Base-by-base conservation (phyloP, 1,140 invertebrate genomes). In the Hesperophylax magnus region DNA sequence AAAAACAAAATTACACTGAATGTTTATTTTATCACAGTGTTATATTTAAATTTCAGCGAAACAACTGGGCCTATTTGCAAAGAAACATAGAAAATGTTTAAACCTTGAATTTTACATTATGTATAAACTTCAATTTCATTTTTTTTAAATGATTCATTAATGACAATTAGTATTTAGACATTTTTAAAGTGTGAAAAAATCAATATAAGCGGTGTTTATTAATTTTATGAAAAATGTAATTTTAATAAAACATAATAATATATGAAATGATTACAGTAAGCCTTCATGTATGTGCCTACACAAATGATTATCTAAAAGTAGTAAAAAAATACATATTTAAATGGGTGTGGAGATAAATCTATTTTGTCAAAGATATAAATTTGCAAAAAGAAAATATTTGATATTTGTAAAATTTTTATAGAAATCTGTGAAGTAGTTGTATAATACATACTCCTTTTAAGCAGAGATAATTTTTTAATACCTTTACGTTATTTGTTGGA, bases 161-260 rank as follows among this genome's bases (percentile, higher is more conserved):
- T n/a, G n/a, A n/a, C n/a, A n/a, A n/a, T n/a, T 47, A 47, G 39
- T 47, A 8, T 14, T 47, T 47, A 47, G 11, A 47, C 39, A 47
- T 47, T 47, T 47, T 47, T 47, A 47, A 47, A 47, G 39, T 14
- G 39, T 47, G 39, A 14, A 47, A 47, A 14, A 14, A 47, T 56
- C 3, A 56, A 17, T 54, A n/a, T 20, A 4, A 74, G 47, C 5
- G 11, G 15, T 31, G 3, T 69, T 69, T 47, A 47, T 47, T n/a
- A 69, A 69, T 74, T 54, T 61, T 39, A 77, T 24, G 34, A 31
- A 20, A 77, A 77, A 61, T 31, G 69, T 72, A 18, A 56, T 60
- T 31, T n/a, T n/a, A 77, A 77, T 58, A 18, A 56, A 77, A 77
- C 14, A 58, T 34, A 34, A 61, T 61, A 77, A 76, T 77, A 77